phyloP scores from a whole-genome alignment of 2,113 vertebrate genomes.

The Grus americana region DNA sequence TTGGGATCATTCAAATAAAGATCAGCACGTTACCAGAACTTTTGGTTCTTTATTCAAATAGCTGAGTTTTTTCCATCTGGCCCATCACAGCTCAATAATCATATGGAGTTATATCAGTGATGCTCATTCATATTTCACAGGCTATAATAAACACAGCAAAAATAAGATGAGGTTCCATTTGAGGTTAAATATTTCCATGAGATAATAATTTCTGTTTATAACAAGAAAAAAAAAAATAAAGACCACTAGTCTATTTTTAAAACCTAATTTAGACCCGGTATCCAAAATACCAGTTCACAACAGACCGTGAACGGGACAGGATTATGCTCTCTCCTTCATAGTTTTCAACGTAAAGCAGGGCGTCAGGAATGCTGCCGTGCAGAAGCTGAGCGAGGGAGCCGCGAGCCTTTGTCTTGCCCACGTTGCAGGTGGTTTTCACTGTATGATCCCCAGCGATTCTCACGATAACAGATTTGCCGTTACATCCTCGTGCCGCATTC shows the following conservation, averaged over 20 bases:
- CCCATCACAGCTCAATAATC: neutral
- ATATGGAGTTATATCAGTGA: neutral
- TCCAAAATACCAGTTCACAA: slow-evolving; percentile 47
- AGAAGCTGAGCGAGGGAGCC: neutral
- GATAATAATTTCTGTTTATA: slow-evolving; percentile 67
- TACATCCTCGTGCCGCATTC: neutral
- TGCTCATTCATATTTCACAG: slow-evolving; percentile 45
- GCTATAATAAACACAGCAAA: slow-evolving; percentile 63
- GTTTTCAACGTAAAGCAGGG: neutral
- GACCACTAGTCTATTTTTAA: slow-evolving; percentile 39
- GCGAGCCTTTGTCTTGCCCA: neutral
- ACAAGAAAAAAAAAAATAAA: neutral
- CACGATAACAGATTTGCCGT: neutral
- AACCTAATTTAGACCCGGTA: slow-evolving; percentile 29
- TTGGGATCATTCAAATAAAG: neutral
- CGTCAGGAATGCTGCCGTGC: neutral
- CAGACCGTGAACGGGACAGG: slow-evolving; percentile 1
- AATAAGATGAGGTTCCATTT: slow-evolving; percentile 53
- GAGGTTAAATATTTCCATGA: slow-evolving; percentile 69
- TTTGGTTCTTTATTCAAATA: neutral
- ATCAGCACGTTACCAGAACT: neutral
- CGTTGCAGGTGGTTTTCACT: neutral
- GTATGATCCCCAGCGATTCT: neutral
- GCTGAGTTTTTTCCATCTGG: neutral
- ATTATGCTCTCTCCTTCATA: neutral